Percentiles rank a stretch among this genome's conserved stretches.
Conservation (phyloP, 1,140 invertebrate genomes). For the Hermetia illucens region DNA sequence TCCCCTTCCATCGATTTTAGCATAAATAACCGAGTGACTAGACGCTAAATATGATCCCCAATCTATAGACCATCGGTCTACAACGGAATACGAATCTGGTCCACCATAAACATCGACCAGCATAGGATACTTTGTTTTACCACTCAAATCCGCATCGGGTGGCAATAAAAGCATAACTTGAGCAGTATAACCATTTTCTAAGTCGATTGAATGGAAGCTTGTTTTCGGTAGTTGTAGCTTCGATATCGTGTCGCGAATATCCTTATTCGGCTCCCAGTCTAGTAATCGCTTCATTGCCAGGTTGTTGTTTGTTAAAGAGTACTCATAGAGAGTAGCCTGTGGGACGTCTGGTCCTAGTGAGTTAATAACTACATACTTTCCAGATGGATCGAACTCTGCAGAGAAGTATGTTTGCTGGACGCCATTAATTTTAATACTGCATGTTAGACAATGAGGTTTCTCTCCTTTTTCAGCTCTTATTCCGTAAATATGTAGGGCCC, state of each 20-base stretch:
- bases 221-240: constrained; percentile 17
- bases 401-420: constrained; percentile 24
- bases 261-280: constrained; percentile 23
- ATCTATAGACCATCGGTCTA: constrained; percentile 53
- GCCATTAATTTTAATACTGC: constrained; percentile 18
- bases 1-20: constrained; percentile 78
- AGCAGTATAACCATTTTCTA: constrained; percentile 22
- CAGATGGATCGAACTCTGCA: constrained; percentile 20
- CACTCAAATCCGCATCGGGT: constrained; percentile 51
- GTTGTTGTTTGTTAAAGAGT: constrained; percentile 16
- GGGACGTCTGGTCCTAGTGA: constrained; percentile 24
- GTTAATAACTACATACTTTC: constrained; percentile 19
- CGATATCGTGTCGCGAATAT: constrained; percentile 12
- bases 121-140: constrained; percentile 61
- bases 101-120: constrained; percentile 82
- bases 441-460: constrained; percentile 39
- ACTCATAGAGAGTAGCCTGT: constrained; percentile 16
- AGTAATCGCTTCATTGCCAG: too few relatives aligned
- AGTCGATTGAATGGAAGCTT: constrained; percentile 18
- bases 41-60: constrained; percentile 75
- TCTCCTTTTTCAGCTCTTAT: constrained; percentile 26
- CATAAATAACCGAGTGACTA: constrained; percentile 72
- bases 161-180: constrained; percentile 50
- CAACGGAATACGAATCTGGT: constrained; percentile 71
- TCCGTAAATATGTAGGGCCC: constrained; percentile 42